Evolutionary conservation across 2,888 invertebrate species (phyloP), one percentile per base, ranked within the genome.

Genomic region (Synergus gifuensis): DNA sequence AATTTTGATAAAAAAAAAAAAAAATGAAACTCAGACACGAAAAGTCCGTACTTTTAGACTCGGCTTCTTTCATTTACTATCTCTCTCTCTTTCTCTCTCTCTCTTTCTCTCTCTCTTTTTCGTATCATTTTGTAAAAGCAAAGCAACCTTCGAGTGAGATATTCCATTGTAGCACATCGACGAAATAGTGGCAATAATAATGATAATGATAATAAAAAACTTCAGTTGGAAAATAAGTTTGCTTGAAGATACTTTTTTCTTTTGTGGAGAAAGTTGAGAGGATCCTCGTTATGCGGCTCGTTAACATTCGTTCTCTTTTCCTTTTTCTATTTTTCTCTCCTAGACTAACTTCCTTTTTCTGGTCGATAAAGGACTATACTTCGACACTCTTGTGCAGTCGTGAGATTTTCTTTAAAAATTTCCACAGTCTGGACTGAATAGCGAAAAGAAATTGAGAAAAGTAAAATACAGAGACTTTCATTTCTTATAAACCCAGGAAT

Each of bases 41-140:
- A 36, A 36, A 36, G 36, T 36, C 36, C 36, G 36, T 36, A 36
- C 36, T 4, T 36, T 36, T 36, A 4, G 36, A 36, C 36, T 36
- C 36, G 36, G 36, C 36, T 49, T 54, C 62, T 16, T 58, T 69
- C 66, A 69, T 18, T 58, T 40, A 69, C 69, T 64, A 62, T 67
- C 14, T 76, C 42, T 76, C 77, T 58, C 44, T 76, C 76, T 81
- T 11, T 76, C 28, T 76, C 77, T 58, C 44, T 67, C 14, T 76
- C 42, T 76, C 77, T 58, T 28, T 67, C 14, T 76, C 42, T 76
- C 77, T 58, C 44, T 76, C 76, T 81, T 79, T 83, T 77, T 79
- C 63, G 18, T 58, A 36, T 76, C 76, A 69, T 80, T 77, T 58
- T 44, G 22, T 78, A 82, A 40, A 77, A 60, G 64, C 54, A 69